Evolutionary conservation across 2,797 vertebrate genomes (phyloP).

Genomic region (Silurus aristotelis): DNA sequence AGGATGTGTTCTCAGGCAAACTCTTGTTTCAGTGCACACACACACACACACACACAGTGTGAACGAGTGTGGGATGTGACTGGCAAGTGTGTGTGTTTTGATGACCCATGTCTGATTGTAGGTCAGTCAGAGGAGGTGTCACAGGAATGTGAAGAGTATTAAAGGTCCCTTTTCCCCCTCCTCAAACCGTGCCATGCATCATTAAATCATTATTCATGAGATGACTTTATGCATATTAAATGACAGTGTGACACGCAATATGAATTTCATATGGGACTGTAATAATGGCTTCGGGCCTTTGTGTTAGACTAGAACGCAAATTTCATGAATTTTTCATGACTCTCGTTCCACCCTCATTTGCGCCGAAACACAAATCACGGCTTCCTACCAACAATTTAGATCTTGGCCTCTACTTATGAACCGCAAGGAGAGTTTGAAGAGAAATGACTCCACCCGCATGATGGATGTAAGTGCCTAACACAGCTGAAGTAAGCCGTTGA

Average conservation of each 20-base stretch:
- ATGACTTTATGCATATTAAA: slow-evolving; percentile 42
- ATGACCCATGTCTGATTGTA: slow-evolving; percentile 49
- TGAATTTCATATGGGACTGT: slow-evolving; percentile 25
- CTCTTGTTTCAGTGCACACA: slow-evolving; percentile 13
- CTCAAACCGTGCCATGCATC: background rate
- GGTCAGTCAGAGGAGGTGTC: slow-evolving; percentile 41
- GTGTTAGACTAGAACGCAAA: slow-evolving; percentile 27
- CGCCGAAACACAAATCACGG: slow-evolving; percentile 13
- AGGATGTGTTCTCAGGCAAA: background rate
- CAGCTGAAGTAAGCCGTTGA: slow-evolving; percentile 31
- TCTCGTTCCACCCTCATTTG: slow-evolving; percentile 20
- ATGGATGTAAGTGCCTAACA: slow-evolving; percentile 19
- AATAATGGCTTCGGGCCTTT: slow-evolving; percentile 17
- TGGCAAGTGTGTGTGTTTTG: slow-evolving; percentile 38
- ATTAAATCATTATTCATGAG: slow-evolving; percentile 39
- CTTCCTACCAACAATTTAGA: slow-evolving; percentile 31
- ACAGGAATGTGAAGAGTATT: slow-evolving; percentile 43
- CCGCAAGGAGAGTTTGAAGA: slow-evolving; percentile 17
- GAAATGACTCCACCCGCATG: slow-evolving; percentile 19
- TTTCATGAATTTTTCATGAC: slow-evolving; percentile 49
- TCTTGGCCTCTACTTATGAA: slow-evolving; percentile 28
- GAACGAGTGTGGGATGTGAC: slow-evolving; percentile 27
- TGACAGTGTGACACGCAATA: slow-evolving; percentile 32
- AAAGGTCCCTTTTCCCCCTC: slow-evolving; percentile 16
- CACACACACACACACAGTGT: background rate